These are phyloP conservation scores for Standfussiana lucernea DNA, from an alignment of 2,888 invertebrate species.

Conservation along the genomic window DNA sequence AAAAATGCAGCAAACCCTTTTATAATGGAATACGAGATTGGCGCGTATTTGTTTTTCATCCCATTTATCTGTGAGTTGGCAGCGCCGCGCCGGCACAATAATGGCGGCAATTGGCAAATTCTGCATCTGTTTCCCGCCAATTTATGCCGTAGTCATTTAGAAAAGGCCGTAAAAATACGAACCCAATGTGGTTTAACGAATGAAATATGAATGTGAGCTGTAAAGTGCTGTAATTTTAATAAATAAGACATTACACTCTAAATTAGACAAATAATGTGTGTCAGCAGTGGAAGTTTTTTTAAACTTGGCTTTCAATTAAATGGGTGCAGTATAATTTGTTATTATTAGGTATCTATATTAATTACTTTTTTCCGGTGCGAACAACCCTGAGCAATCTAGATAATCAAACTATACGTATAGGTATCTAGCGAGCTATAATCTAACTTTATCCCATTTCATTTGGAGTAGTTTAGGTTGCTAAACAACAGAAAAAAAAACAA, in stretches of 20 bases:
- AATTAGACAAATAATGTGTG: background rate
- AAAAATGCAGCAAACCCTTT: constrained; percentile 26
- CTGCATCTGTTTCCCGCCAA: constrained; percentile 43
- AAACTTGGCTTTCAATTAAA: background rate
- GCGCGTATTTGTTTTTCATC: constrained; percentile 48
- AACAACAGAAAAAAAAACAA: background rate
- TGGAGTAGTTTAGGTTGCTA: background rate
- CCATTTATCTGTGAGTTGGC: constrained; percentile 47
- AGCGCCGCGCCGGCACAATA: constrained; percentile 31
- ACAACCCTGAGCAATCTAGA: background rate
- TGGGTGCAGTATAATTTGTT: background rate
- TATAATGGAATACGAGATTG: constrained; percentile 36
- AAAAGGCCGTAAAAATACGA: constrained; percentile 15
- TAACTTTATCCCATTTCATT: background rate
- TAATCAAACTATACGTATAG: background rate
- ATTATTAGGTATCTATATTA: too few relatives aligned
- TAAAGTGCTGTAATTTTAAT: background rate
- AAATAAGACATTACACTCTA: background rate
- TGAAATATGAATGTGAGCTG: background rate
- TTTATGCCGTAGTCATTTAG: background rate
- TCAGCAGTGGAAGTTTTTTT: background rate
- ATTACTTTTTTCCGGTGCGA: background rate
- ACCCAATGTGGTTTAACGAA: constrained; percentile 1
- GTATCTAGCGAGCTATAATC: background rate
- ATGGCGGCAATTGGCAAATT: constrained; percentile 49